Conservation (phyloP, 2,797 vertebrate species). For the Pelodytes ibericus region DNA sequence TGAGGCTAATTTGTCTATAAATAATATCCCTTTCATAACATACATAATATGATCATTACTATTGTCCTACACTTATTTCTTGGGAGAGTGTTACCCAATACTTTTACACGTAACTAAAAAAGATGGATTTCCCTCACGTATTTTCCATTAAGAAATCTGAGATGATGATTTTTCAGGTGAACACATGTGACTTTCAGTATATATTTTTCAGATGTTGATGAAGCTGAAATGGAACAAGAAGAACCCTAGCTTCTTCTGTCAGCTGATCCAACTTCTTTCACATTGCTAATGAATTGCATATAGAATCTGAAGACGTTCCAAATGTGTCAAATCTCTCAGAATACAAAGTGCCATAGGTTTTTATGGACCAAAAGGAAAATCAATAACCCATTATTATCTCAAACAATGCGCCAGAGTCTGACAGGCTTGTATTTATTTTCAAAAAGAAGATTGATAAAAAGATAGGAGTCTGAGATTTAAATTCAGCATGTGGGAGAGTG, state of each 20-base stretch:
- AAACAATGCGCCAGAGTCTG: conserved; percentile 26
- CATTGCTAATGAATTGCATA: conserved; percentile 42
- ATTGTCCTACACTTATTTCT: too few relatives aligned
- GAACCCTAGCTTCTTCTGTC: neutral
- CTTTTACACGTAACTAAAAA: neutral
- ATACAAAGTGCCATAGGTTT: conserved; percentile 48
- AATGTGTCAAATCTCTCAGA: conserved; percentile 35
- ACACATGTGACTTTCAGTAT: conserved; percentile 36
- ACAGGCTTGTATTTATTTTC: conserved; percentile 45
- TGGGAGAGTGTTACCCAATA: too few relatives aligned
- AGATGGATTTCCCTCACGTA: conserved; percentile 1
- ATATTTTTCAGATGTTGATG: conserved; percentile 4
- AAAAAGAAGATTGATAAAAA: conserved; percentile 54
- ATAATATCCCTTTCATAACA: too few relatives aligned
- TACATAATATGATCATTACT: too few relatives aligned
- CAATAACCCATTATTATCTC: conserved; percentile 58
- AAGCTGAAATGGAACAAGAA: conserved; percentile 14
- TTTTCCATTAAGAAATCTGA: too few relatives aligned
- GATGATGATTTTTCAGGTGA: conserved; percentile 19
- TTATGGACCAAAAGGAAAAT: conserved; percentile 56
- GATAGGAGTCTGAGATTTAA: conserved; percentile 50
- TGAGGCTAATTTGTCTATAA: too few relatives aligned
- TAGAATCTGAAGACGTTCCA: conserved; percentile 37
- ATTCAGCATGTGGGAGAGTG: conserved; percentile 50
- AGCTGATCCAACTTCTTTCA: conserved; percentile 20